Evolutionary conservation across 1,140 invertebrate species (phyloP).

Genomic region (Stegodyphus mimosarum): DNA sequence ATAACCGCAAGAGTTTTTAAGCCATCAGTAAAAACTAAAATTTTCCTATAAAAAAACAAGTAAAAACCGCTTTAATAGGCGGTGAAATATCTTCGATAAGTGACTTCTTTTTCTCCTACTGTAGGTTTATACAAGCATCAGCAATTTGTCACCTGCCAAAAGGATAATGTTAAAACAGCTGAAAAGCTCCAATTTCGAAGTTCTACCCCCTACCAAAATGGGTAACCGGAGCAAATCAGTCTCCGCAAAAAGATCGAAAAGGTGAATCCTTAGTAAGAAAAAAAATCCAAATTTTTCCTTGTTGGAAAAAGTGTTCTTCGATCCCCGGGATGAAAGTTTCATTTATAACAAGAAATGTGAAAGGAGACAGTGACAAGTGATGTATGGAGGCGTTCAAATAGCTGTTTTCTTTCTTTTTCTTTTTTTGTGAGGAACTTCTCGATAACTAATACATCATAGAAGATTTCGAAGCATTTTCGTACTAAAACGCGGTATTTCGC

Average conservation of each 20-base stretch:
- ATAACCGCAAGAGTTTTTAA: no score
- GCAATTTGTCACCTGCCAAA: constrained; percentile 24
- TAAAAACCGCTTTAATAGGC: no score
- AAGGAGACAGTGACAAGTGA: constrained; percentile 46
- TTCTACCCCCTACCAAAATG: background rate
- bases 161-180: constrained; percentile 25
- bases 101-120: no score
- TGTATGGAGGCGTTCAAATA: constrained; percentile 7
- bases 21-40: no score
- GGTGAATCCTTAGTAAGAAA: background rate
- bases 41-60: no score
- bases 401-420: background rate
- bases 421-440: background rate
- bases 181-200: constrained; percentile 34
- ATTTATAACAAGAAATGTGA: constrained; percentile 50
- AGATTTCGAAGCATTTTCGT: background rate
- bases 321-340: constrained; percentile 50
- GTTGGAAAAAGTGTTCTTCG: constrained; percentile 27
- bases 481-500: no score
- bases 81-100: no score
- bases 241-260: background rate
- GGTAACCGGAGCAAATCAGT: background rate
- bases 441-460: background rate
- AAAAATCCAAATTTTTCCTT: background rate
- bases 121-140: no score